Percentiles rank a stretch among this genome's conserved stretches.
Conservation (phyloP, 2,113 vertebrate species). For the Gasterosteus aculeatus region DNA sequence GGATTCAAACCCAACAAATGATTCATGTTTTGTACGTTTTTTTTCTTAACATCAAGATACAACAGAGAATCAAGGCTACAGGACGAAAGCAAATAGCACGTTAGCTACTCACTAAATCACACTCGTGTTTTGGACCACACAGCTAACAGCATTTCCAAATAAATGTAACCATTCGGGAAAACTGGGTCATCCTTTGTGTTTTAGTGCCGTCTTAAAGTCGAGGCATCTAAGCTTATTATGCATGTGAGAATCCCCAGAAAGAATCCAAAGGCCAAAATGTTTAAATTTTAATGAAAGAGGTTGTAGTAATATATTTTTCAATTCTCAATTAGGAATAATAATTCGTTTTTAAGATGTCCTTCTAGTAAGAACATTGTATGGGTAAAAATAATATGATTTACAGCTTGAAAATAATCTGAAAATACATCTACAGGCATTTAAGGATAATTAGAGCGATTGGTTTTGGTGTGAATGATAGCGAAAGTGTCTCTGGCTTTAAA, state of each 20-base stretch:
- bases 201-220: constrained; percentile 48
- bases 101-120: constrained; percentile 15
- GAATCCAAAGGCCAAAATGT: constrained; percentile 26
- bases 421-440: background rate
- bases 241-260: constrained; percentile 39
- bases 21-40: background rate
- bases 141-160: constrained; percentile 46
- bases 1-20: constrained; percentile 8
- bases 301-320: background rate
- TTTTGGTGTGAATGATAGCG: constrained; percentile 2
- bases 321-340: background rate
- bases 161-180: constrained; percentile 52
- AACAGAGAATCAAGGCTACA: constrained; percentile 7
- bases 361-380: background rate
- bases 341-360: background rate
- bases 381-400: background rate
- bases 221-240: constrained; percentile 52
- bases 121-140: constrained; percentile 20
- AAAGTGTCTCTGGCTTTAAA: constrained; percentile 15
- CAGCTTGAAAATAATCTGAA: background rate
- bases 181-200: constrained; percentile 66
- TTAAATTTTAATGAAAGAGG: background rate
- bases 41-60: background rate
- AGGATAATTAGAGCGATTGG: background rate
- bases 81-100: constrained; percentile 5